phyloP scores from a whole-genome alignment of 2,888 invertebrate genomes.

The Patella pellucida region DNA sequence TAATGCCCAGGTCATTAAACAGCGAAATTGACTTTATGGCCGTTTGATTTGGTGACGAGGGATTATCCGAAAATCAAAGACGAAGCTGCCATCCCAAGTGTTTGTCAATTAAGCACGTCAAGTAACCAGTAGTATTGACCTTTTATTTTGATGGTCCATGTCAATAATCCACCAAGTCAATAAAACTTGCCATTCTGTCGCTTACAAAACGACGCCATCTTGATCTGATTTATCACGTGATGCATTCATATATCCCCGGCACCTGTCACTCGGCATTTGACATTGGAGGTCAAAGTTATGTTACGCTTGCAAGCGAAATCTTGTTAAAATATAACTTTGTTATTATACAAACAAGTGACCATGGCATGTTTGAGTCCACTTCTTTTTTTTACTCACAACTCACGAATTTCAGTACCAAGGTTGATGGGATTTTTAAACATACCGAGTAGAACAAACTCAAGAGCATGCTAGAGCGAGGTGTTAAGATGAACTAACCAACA shows the following conservation, averaged over 20 bases:
- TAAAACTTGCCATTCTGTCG: background rate
- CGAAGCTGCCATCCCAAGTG: background rate
- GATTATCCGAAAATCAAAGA: conserved; percentile 8
- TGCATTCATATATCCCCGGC: background rate
- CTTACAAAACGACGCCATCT: background rate
- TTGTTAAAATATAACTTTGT: background rate
- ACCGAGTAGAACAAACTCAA: background rate
- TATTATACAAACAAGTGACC: background rate
- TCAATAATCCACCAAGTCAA: conserved; percentile 1
- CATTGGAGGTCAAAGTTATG: background rate
- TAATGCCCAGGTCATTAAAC: background rate
- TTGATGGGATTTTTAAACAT: background rate
- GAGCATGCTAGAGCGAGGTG: background rate
- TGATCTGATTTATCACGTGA: background rate
- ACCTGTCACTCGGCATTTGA: no score
- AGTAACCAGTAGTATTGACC: background rate
- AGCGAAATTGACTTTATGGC: background rate
- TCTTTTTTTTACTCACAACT: background rate
- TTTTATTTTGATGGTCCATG: background rate
- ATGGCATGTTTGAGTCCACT: background rate
- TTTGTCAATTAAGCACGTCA: conserved; percentile 9
- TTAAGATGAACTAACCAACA: background rate
- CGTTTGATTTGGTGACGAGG: background rate
- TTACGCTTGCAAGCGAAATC: conserved; percentile 1
- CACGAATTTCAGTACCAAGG: background rate